A percentile compares a stretch with the other conserved stretches of the same genome.
Evolutionary conservation across 30 jellyfish, hydroid and myxozoan genomes (phyloP).

Genomic region (Calvadosia cruxmelitensis): DNA sequence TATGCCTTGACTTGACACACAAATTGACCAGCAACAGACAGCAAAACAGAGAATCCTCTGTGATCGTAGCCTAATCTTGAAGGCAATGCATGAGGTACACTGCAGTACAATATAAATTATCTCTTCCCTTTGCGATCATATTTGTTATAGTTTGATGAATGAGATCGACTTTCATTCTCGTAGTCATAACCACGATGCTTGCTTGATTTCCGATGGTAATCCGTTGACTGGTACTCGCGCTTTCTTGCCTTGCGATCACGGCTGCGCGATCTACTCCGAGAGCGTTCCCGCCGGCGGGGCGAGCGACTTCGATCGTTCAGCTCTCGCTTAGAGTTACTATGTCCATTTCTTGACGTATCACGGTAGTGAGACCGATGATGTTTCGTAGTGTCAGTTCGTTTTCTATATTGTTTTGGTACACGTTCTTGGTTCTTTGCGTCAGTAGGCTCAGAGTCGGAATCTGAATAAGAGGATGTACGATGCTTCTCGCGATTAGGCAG

Average conservation of each 20-base stretch:
- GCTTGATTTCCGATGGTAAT: background rate
- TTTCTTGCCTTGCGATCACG: background rate
- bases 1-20: too few species aligned
- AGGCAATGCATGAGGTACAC: too few species aligned
- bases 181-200: background rate
- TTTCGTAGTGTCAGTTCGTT: background rate
- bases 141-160: background rate
- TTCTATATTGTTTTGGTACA: background rate
- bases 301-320: background rate
- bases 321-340: background rate
- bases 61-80: too few species aligned
- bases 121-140: background rate
- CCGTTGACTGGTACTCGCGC: background rate
- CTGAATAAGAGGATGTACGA: background rate
- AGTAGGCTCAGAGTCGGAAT: background rate
- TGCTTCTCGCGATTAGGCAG: background rate
- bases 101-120: too few species aligned
- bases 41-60: too few species aligned
- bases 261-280: background rate
- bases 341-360: background rate
- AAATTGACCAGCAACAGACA: too few species aligned
- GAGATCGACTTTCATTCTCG: background rate
- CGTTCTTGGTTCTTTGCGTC: background rate
- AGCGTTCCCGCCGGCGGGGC: constrained; percentile 1
- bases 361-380: background rate